Evolutionary conservation across 1,140 invertebrate genomes (phyloP), one percentile per base, ranked within the genome.

Genomic region (Sinella curviseta): DNA sequence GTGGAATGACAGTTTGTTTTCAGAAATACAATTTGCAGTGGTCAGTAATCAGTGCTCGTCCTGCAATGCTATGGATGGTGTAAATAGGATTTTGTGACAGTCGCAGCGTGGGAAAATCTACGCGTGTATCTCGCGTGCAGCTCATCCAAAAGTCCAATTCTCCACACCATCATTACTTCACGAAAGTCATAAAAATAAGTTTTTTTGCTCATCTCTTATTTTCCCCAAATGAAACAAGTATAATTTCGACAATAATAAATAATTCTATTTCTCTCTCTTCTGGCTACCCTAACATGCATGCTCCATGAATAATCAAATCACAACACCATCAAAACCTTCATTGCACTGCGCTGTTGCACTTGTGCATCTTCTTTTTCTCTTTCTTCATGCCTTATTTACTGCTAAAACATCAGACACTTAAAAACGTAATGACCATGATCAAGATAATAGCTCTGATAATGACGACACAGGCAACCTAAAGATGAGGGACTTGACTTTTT

Each of bases 31-130:
- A n/a, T n/a, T n/a, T n/a, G n/a, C n/a, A n/a, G n/a, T n/a, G n/a
- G n/a, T n/a, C n/a, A n/a, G n/a, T n/a, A n/a, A n/a, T n/a, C n/a
- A n/a, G n/a, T n/a, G n/a, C n/a, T n/a, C n/a, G n/a, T n/a, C n/a
- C n/a, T n/a, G n/a, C n/a, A n/a, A n/a, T n/a, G n/a, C n/a, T n/a
- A n/a, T n/a, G n/a, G n/a, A n/a, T n/a, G n/a, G n/a, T n/a, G n/a
- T n/a, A n/a, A n/a, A n/a, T n/a, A n/a, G n/a, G 39, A 48, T 17
- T 48, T 48, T 48, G 55, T 1, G 70, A 78, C 77, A n/a, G n/a
- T n/a, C n/a, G n/a, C n/a, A 81, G 54, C 80, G 80, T 81, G 80
- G 80, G 80, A 81, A 81, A 81, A 77, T 78, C 80, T 78, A 81
- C 80, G 80, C 80, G 80, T 81, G 80, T 67, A 78, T 78, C 80